Percentiles rank a stretch among this genome's conserved stretches.
Conservation (phyloP, 2,888 invertebrate species). For the Pristionchus japonicus region DNA sequence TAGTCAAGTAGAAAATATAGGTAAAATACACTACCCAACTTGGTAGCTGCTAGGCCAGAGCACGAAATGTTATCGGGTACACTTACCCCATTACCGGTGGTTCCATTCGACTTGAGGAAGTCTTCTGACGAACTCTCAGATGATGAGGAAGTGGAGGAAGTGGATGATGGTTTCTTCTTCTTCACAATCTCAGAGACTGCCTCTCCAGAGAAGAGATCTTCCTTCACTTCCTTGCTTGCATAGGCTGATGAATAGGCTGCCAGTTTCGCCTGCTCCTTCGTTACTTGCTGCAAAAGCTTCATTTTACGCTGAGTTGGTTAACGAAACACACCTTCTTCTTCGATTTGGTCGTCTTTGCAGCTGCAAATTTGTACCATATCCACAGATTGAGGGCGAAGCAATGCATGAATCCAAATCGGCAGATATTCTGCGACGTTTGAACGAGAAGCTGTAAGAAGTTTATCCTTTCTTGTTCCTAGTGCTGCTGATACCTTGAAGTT, state of each 20-base stretch:
- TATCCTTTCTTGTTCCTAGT: too few relatives aligned
- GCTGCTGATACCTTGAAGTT: slow-evolving; percentile 47
- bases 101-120: not conserved
- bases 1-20: too few relatives aligned
- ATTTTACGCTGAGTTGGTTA: not conserved
- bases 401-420: slow-evolving; percentile 46
- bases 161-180: not conserved
- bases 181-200: not conserved
- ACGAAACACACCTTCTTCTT: slow-evolving; percentile 29
- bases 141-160: not conserved
- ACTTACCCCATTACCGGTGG: not conserved
- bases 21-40: too few relatives aligned
- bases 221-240: not conserved
- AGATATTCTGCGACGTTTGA: slow-evolving; percentile 23
- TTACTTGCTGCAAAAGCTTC: not conserved
- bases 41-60: too few relatives aligned
- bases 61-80: not conserved
- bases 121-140: not conserved
- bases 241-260: not conserved
- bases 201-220: not conserved
- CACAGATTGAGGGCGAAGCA: not conserved
- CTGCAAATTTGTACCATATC: slow-evolving; percentile 19
- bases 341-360: slow-evolving; percentile 3
- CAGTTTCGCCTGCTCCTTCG: not conserved
- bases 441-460: not conserved